Percentiles rank a stretch among this genome's conserved stretches.
phyloP scores from a whole-genome alignment of 2,113 vertebrate genomes.

The Urocitellus parryii region DNA sequence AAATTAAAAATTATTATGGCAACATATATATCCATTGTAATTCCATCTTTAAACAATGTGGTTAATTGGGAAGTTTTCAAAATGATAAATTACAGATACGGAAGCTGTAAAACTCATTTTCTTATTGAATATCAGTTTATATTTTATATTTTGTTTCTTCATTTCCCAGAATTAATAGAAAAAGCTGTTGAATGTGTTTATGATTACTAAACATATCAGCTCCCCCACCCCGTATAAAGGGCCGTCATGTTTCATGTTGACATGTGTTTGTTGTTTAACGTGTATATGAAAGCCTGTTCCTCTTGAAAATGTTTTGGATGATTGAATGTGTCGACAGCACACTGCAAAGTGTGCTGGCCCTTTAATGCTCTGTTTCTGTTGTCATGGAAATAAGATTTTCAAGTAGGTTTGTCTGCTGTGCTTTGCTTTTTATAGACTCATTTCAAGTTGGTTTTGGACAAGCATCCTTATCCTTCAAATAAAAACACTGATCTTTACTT shows the following conservation, averaged over 20 bases:
- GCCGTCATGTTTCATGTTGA: not conserved
- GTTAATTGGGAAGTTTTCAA: not conserved
- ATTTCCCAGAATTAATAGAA: slow-evolving; percentile 24
- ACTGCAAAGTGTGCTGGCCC: slow-evolving; percentile 76
- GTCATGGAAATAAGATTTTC: slow-evolving; percentile 88
- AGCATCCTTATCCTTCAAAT: slow-evolving; percentile 70
- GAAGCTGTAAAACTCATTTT: not conserved
- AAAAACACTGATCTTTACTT: slow-evolving; percentile 70
- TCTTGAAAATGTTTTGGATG: slow-evolving; percentile 5
- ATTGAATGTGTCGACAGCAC: slow-evolving; percentile 6
- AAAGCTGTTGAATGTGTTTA: not conserved
- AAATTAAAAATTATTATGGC: not conserved
- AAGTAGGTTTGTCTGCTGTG: slow-evolving; percentile 83
- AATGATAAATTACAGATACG: not conserved
- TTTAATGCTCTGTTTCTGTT: slow-evolving; percentile 86
- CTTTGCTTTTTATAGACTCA: slow-evolving; percentile 85
- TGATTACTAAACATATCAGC: not conserved
- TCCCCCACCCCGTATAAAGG: not conserved
- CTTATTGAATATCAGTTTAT: not conserved
- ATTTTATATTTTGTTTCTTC: slow-evolving; percentile 23
- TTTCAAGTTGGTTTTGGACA: slow-evolving; percentile 83
- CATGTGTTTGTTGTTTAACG: not conserved
- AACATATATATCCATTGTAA: not conserved
- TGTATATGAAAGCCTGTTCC: not conserved
- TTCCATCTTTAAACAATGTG: not conserved